phyloP scores from a whole-genome alignment of 2,113 vertebrate species.

The Gymnogyps californianus region DNA sequence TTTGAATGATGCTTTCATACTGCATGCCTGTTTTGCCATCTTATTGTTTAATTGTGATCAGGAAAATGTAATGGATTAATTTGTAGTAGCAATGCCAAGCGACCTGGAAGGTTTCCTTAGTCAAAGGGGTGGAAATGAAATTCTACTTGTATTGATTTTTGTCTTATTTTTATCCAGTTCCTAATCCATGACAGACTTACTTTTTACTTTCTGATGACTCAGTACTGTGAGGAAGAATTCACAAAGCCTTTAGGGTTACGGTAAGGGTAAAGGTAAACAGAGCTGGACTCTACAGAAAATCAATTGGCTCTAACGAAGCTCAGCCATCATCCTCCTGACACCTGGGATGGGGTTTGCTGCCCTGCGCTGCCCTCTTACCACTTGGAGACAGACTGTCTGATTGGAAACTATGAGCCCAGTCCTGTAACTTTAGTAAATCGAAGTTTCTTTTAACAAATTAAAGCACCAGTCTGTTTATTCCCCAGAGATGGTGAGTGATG shows the following conservation, averaged over 20 bases:
- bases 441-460: not conserved
- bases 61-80: not conserved
- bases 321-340: not conserved
- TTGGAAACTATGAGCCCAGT: not conserved
- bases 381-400: not conserved
- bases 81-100: not conserved
- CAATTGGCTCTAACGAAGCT: not conserved
- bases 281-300: not conserved
- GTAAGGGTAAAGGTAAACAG: not conserved
- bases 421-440: not conserved
- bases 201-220: not conserved
- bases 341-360: not conserved
- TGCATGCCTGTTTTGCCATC: not conserved
- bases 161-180: not conserved
- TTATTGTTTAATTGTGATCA: not conserved
- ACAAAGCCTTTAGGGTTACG: not conserved
- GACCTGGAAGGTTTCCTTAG: not conserved
- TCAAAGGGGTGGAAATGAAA: not conserved
- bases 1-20: not conserved
- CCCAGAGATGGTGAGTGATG: not conserved
- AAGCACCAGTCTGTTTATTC: not conserved
- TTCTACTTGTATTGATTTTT: not conserved
- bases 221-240: not conserved
- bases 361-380: not conserved
- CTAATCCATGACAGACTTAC: not conserved